Base-by-base conservation (phyloP, 2,797 vertebrate genomes). In the Anniella stebbinsi region DNA sequence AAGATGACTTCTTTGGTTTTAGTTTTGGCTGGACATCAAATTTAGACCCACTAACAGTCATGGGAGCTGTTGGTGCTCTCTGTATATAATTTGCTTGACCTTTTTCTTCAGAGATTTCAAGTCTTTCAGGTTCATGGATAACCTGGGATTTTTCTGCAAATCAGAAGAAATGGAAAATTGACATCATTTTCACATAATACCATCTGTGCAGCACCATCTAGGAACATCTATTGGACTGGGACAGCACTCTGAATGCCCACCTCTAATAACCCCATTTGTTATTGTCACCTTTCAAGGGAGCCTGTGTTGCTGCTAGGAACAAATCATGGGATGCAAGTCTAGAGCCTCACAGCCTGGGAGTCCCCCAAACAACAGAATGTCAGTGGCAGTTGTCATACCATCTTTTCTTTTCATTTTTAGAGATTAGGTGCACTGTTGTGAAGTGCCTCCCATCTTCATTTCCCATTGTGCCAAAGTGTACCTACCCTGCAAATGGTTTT, bases 31-130 rank as follows among this genome's bases (percentile, higher is more conserved):
- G 97, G 51, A 93, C 88, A 73, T 95, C 91, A 88, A 97, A 80
- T 91, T 94, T 97, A 45, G 41, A 90, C 67, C 97, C 98, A 91
- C 93, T 87, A 41, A 98, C 17, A 6, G 90, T 84, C 57, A 97
- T 77, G 80, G 41, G 57, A 88, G 90, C 77, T n/a, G 25, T 51
- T 41, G 83, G 75, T 0, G 4, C 36, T 89, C 60, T 54, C 12
- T 38, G 13, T 60, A 85, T 70, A 87, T 89, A 87, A 41, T 75
- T 60, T 41, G 72, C 88, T 75, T 91, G 91, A 70, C 90, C 41
- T 77, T 89, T 92, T 88, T 75, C 89, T 81, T 38, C 63, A 25
- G 67, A 38, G 78, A 88, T 89, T 86, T 84, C 89, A 86, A 45
- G 51, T 83, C 70, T 77, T 67, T 76, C 1, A 0, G 87, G 2